Percentiles rank a stretch among this genome's conserved stretches.
Evolutionary conservation across 2,797 vertebrate species (phyloP).

Genomic region (Botia almorhae): DNA sequence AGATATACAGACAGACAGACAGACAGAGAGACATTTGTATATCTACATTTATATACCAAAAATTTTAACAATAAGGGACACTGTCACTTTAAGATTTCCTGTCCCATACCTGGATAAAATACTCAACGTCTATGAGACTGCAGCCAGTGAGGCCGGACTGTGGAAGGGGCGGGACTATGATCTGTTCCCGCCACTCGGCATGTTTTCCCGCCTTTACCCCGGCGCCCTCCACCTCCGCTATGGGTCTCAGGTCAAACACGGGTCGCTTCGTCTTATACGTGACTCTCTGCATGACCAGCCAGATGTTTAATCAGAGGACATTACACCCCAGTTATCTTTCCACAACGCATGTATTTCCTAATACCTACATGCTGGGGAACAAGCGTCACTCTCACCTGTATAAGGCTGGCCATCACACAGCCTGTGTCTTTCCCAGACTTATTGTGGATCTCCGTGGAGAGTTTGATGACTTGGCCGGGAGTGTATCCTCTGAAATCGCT

Average conservation of each 20-base stretch:
- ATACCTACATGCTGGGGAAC: background rate
- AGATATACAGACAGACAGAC: too few species aligned
- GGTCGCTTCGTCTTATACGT: slow-evolving; percentile 91
- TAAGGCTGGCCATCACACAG: slow-evolving; percentile 89
- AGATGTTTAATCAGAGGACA: background rate
- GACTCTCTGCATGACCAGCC: slow-evolving; percentile 82
- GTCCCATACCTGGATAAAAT: slow-evolving; percentile 89
- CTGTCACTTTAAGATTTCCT: background rate
- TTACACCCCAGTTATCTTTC: background rate
- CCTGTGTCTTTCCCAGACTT: slow-evolving; percentile 94
- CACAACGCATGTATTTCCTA: background rate
- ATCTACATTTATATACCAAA: too few species aligned
- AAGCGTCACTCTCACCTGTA: slow-evolving; percentile 81
- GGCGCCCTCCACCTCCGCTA: slow-evolving; percentile 92
- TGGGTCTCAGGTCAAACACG: slow-evolving; percentile 89
- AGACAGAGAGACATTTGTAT: too few species aligned
- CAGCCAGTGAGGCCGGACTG: slow-evolving; percentile 91
- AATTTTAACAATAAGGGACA: background rate
- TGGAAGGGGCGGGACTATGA: slow-evolving; percentile 93
- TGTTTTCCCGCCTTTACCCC: slow-evolving; percentile 92
- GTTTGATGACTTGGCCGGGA: slow-evolving; percentile 90
- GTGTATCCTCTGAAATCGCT: slow-evolving; percentile 91
- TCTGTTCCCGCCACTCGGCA: slow-evolving; percentile 94
- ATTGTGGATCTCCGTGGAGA: slow-evolving; percentile 92
- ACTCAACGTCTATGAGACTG: slow-evolving; percentile 93